These are phyloP conservation scores for Salmo trutta DNA, from an alignment of 2,797 vertebrate genomes.

Conservation along the genomic window DNA sequence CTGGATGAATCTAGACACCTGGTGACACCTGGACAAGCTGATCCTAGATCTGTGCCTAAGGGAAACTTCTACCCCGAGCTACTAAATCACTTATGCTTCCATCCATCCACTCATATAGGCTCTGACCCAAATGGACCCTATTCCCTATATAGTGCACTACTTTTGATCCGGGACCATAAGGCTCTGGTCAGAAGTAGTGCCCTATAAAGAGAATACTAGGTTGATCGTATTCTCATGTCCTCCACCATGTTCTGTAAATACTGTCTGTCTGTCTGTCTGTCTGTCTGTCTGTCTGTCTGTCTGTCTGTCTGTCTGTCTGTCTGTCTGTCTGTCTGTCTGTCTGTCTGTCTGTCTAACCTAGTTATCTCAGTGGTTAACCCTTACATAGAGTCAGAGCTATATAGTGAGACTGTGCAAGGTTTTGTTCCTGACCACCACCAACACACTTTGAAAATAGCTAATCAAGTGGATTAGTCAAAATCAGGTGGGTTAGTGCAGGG, in stretches of 20 bases:
- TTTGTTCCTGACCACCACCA: too few relatives aligned
- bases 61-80: neutral
- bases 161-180: too few relatives aligned
- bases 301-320: neutral
- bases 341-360: neutral
- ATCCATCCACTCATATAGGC: neutral
- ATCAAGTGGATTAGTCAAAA: neutral
- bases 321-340: neutral
- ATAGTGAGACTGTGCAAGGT: too few relatives aligned
- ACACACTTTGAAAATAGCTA: too few relatives aligned
- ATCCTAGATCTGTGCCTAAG: neutral
- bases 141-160: too few relatives aligned
- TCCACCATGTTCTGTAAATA: too few relatives aligned
- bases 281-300: neutral
- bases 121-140: too few relatives aligned
- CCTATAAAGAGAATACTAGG: too few relatives aligned
- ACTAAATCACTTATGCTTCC: neutral
- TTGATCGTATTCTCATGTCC: too few relatives aligned
- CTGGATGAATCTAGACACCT: neutral
- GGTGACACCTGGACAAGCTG: neutral
- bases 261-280: conserved; percentile 10
- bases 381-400: too few relatives aligned
- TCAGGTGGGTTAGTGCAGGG: neutral
- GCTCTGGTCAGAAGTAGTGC: neutral
- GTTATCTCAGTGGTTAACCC: neutral